Evolutionary conservation across 23 tunicate genomes (phyloP), one percentile per base, ranked within the genome.

Genomic region (Ascidia mentula): DNA sequence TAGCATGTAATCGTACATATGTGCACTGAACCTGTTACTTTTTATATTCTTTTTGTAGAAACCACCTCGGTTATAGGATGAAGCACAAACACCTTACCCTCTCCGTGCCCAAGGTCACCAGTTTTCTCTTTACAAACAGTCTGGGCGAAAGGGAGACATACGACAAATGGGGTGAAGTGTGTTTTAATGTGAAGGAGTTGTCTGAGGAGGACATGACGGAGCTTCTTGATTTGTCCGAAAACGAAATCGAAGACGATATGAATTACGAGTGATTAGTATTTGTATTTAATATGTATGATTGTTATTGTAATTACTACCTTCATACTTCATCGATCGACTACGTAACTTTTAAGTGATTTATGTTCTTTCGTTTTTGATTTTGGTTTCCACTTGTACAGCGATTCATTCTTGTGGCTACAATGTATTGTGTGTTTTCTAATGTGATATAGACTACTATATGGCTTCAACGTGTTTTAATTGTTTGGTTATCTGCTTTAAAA

Each of bases 101-200:
- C 13, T 82, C 86, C 13, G 79, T 82, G 15, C 74, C 59, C 34
- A 46, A 46, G 79, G 73, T 82, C 18, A 40, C 53, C 22, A 72
- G 46, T 26, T 82, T 82, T 34, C 79, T 82, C 32, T 40, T 82
- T 32, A 82, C 79, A 72, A 32, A 53, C 72, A 72, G 73, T 15
- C 46, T 37, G 35, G 79, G 79, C 18, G 40, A 72, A 72, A 74
- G 79, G 36, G 79, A 77, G 22, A 77, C 73, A 1, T 40, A 72
- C 40, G 46, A 73, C 32, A 73, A 82, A 59, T 82, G 86, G 86
- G 73, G 73, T 22, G 78, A 82, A 18, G 86, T 73, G 18, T 74
- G 73, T 45, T 86, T 86, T 75, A 61, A 73, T 18, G 75, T 39
- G 34, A 73, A 46, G 59, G 80, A 72, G 37, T 37, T 77, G 78